A percentile compares a stretch with the other conserved stretches of the same genome.
Evolutionary conservation across 2,797 vertebrate species (phyloP).

Genomic region (Pristis pectinata): DNA sequence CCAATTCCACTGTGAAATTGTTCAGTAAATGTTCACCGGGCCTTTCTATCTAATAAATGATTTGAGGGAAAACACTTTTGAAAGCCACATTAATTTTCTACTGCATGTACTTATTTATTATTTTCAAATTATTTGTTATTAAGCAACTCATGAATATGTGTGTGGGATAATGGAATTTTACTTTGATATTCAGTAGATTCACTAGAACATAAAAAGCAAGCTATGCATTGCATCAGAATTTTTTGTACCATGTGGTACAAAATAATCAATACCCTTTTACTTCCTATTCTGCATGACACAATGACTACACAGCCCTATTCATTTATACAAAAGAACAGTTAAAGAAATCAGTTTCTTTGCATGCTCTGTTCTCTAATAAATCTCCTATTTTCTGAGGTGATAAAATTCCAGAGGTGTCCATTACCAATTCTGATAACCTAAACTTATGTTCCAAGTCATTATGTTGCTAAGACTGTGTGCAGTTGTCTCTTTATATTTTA

Average conservation of each 20-base stretch:
- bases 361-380: neutral
- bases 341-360: slow-evolving; percentile 6
- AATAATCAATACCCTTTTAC: neutral
- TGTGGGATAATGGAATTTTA: neutral
- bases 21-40: neutral
- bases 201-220: neutral
- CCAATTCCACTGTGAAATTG: neutral
- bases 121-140: neutral
- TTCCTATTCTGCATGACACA: neutral
- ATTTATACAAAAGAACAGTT: neutral
- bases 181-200: neutral
- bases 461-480: neutral
- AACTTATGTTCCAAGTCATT: neutral
- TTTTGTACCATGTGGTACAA: neutral
- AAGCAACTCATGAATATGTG: neutral
- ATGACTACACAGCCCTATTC: neutral
- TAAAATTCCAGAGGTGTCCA: neutral
- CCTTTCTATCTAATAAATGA: neutral
- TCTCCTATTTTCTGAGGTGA: neutral
- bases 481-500: neutral
- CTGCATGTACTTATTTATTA: neutral
- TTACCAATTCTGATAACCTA: neutral
- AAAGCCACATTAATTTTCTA: neutral
- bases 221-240: neutral
- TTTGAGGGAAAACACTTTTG: slow-evolving; percentile 15